Base-by-base conservation (phyloP, 2,113 vertebrate species). In the Tetraodon nigroviridis region DNA sequence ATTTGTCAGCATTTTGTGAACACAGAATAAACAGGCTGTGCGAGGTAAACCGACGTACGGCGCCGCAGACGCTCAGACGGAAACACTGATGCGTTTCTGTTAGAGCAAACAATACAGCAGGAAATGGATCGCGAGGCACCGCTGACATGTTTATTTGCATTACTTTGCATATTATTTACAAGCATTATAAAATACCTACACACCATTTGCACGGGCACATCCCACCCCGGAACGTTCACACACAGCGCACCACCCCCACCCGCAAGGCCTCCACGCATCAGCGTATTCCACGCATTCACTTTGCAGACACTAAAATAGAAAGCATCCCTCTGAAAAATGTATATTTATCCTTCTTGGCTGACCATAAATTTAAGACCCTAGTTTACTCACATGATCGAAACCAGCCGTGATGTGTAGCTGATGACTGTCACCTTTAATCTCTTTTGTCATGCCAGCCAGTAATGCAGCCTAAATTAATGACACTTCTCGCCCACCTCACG, bases 361-460 rank as follows among this genome's bases (percentile, higher is more conserved):
- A 62, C 18, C 19, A 57, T 51, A 67, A 61, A 32, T 73, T 60
- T 48, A 74, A 70, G 22, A 27, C 58, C 16, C 29, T 55, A 50
- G 64, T 51, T 65, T 5, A 64, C 24, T n/a, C 47, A 48, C 24
- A 29, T 41, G 61, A 61, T 48, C 7, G 15, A 21, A 12, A 68
- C 49, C 57, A 61, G 7, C 24, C 53, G 20, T 37, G 46, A 59
- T 49, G 19, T 48, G 75, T 54, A 42, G 45, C 46, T 29, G n/a
- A 60, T 29, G n/a, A 60, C 44, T 58, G 55, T 64, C 69, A 65
- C 64, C 61, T 73, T 75, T 61, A 71, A 79, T 79, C 60, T 55
- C 32, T 58, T 67, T 64, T 19, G 52, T 22, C 56, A 24, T 65
- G 47, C 50, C n/a, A 73, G 69, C 61, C 69, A 55, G 69, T 75